These are phyloP conservation scores for Drosophila kanapiae DNA, from an alignment of 1,140 invertebrate species.

Conservation along the genomic window DNA sequence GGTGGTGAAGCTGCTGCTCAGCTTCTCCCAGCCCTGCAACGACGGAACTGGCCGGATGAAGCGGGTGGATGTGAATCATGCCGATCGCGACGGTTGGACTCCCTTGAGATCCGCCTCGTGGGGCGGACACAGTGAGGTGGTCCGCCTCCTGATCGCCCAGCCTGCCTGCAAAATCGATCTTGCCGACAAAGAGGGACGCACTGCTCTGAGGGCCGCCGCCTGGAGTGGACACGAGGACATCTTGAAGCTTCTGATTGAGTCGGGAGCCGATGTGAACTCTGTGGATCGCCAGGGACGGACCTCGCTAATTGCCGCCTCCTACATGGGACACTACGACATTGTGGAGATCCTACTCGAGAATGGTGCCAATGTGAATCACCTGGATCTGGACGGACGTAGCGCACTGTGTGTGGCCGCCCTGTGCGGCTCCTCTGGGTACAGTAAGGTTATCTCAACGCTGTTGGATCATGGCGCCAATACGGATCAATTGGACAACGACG, in stretches of 20 bases:
- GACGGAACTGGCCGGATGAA: constrained; percentile 86
- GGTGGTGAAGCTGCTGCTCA: constrained; percentile 88
- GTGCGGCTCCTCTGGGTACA: constrained; percentile 94
- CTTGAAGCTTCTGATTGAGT: constrained; percentile 89
- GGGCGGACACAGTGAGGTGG: constrained; percentile 97
- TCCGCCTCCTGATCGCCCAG: constrained; percentile 91
- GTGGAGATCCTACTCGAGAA: constrained; percentile 94
- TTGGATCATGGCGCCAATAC: constrained; percentile 94
- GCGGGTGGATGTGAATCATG: constrained; percentile 92
- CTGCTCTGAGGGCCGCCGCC: constrained; percentile 92
- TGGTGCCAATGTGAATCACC: constrained; percentile 94
- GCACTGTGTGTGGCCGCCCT: constrained; percentile 96
- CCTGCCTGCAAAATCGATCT: constrained; percentile 92
- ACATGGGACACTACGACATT: constrained; percentile 97
- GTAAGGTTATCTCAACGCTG: constrained; percentile 90
- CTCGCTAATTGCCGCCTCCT: constrained; percentile 94
- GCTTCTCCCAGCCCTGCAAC: constrained; percentile 76
- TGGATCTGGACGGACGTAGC: constrained; percentile 96
- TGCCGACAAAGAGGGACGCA: constrained; percentile 90
- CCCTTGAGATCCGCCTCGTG: constrained; percentile 94
- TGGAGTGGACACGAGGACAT: constrained; percentile 94
- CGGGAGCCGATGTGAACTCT: constrained; percentile 91
- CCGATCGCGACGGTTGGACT: constrained; percentile 96
- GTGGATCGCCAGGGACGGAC: constrained; percentile 95
- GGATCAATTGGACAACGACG: constrained; percentile 95